phyloP scores from a whole-genome alignment of 2,113 vertebrate species.

The Podarcis cretensis region DNA sequence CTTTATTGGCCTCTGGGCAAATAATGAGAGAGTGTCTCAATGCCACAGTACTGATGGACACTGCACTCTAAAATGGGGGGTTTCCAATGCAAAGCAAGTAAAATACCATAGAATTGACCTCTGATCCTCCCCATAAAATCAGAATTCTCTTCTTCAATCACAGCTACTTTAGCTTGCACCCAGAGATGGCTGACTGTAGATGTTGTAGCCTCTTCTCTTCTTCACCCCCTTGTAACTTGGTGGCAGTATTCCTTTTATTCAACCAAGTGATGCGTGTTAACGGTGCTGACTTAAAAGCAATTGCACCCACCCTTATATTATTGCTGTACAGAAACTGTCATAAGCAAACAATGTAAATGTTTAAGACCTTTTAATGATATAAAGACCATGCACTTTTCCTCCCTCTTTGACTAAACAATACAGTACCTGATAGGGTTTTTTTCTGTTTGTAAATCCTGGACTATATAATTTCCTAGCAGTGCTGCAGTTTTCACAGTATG shows the following conservation, averaged over 20 bases:
- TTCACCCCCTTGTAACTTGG: background rate
- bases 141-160: conserved; percentile 21
- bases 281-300: conserved; percentile 6
- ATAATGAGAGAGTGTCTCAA: background rate
- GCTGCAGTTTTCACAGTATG: conserved; percentile 68
- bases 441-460: conserved; percentile 48
- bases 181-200: background rate
- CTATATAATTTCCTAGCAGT: conserved; percentile 66
- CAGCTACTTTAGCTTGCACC: conserved; percentile 33
- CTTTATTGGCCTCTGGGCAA: background rate
- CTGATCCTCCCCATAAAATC: conserved; percentile 11
- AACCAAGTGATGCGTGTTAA: background rate
- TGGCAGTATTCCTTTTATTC: conserved; percentile 30
- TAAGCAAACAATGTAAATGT: background rate
- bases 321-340: conserved; percentile 38
- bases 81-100: conserved; percentile 68
- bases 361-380: conserved; percentile 39
- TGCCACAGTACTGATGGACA: too few relatives aligned
- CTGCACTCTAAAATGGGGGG: background rate
- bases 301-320: background rate
- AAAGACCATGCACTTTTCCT: conserved; percentile 65
- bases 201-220: conserved; percentile 8
- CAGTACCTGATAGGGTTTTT: conserved; percentile 57
- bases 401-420: conserved; percentile 61
- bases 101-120: background rate